Evolutionary conservation across 2,113 vertebrate genomes (phyloP), one percentile per base, ranked within the genome.

Genomic region (Globicephala melas): DNA sequence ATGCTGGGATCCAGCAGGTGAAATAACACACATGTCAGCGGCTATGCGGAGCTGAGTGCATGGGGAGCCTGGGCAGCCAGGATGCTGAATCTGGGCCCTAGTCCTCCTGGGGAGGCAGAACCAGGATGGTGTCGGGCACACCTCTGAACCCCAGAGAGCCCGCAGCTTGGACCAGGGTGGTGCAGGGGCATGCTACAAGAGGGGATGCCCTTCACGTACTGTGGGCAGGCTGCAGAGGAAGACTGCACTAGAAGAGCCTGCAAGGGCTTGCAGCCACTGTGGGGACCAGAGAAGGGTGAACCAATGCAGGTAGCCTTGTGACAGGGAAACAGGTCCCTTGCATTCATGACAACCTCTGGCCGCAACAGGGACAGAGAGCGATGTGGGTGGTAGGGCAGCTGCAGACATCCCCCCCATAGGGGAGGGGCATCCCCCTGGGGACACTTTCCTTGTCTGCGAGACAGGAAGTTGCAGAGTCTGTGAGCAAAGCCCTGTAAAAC

Each of bases 1-100:
- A 98, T 96, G 97, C 89, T 2, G 84, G 97, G 60, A 96, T 95
- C 97, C 91, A 98, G 98, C 98, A 99, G 98, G 98, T 99, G 98
- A 98, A 98, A 98, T 98, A 98, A 98, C 98, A 98, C 94, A 97
- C 97, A 88, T 97, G 98, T 98, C 98, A 95, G 85, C 41, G 11
- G 44, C 47, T 65, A 11, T 25, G 47, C 65, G 5, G 17, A 50
- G 47, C 77, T 12, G 8, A 50, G 88, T 3, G 33, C 55, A 5
- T 5, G 2, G 31, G 31, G 53, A 76, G 60, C 67, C 74, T n/a
- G 41, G 84, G 70, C 58, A 14, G 79, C 71, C 3, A 8, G 77
- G 44, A 60, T 2, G 8, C 74, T 36, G n/a, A 2, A 5, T 63
- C 71, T 71, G 82, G 63, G 23, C 70, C 18, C 3, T 0, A 6